Evolutionary conservation across 1,140 invertebrate genomes (phyloP).

Genomic region (Lerema accius): DNA sequence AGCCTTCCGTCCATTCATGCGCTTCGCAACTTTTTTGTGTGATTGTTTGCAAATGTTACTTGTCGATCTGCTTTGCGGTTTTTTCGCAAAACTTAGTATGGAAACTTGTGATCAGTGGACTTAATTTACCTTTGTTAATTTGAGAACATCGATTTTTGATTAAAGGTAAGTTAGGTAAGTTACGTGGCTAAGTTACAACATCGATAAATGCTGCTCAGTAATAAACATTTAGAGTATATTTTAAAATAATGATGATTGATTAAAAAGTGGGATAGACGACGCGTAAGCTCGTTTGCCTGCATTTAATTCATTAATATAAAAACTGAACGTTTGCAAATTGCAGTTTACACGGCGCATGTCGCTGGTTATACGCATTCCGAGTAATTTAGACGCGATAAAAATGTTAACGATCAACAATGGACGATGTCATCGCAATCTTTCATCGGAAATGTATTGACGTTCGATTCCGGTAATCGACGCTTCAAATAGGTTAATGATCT

Average conservation of each 20-base stretch:
- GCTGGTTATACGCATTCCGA: constrained; percentile 16
- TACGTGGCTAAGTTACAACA: too few species aligned
- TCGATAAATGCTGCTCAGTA: too few species aligned
- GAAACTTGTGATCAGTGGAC: not conserved
- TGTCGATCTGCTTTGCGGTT: constrained; percentile 7
- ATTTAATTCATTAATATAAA: not conserved
- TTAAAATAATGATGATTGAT: too few species aligned
- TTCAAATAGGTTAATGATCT: constrained; percentile 16
- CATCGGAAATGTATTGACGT: constrained; percentile 25
- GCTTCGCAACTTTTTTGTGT: constrained; percentile 18
- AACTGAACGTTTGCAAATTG: not conserved
- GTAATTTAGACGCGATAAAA: constrained; percentile 33
- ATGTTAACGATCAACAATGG: constrained; percentile 15
- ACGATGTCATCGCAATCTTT: constrained; percentile 4
- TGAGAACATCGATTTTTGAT: too few species aligned
- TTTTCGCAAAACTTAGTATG: not conserved
- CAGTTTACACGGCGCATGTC: not conserved
- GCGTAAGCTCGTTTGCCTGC: not conserved
- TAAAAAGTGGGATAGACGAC: too few species aligned
- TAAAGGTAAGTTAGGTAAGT: too few species aligned
- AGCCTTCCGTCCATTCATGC: constrained; percentile 62
- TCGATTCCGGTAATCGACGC: constrained; percentile 6
- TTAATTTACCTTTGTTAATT: not conserved
- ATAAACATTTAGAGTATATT: too few species aligned
- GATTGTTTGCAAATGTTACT: constrained; percentile 7